Evolutionary conservation across 2,888 invertebrate genomes (phyloP), one percentile per base, ranked within the genome.

Genomic region (Nephrotoma appendiculata): DNA sequence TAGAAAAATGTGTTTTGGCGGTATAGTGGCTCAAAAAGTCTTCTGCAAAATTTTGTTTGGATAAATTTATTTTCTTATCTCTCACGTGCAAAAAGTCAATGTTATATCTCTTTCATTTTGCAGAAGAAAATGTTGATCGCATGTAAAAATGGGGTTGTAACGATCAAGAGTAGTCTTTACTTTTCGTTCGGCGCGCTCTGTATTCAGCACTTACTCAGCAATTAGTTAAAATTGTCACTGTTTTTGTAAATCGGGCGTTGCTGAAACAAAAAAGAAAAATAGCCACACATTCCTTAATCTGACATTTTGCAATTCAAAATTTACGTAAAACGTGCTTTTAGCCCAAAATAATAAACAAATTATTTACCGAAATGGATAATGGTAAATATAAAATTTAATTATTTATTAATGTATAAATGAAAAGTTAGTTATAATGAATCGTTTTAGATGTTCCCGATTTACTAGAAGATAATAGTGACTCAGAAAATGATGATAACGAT

Each of bases 401-500:
- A 19, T 71, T 3, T 9, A 71, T 19, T 31, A 71, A 71, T 31
- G 19, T 31, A 71, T 71, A 31, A 71, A 5, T 31, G 7, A 71
- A 19, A 31, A 71, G 31, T 11, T 71, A 71, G 4, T 15, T 71
- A 71, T 31, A 31, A 84, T 42, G 41, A 83, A 11, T 42, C 41
- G 12, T 84, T 84, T 11, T 44, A 85, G 85, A 85, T 44, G 15
- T 85, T 15, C 85, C 85, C 31, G 6, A 19, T 7, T 45, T 85
- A 85, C 19, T 85, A 45, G 7, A 43, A 43, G 44, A 44, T 15
- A 44, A 85, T 44, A 15, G 9, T 85, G 86, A 86, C 57, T 86
- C 86, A 0, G 86, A 88, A 5, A 41, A 86, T 19, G 87, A 87
- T 86, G 87, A 87, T 86, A 44, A 44, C 19, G 88, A 88, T 15